phyloP scores from a whole-genome alignment of 2,113 vertebrate genomes.

The Beaufortia kweichowensis region DNA sequence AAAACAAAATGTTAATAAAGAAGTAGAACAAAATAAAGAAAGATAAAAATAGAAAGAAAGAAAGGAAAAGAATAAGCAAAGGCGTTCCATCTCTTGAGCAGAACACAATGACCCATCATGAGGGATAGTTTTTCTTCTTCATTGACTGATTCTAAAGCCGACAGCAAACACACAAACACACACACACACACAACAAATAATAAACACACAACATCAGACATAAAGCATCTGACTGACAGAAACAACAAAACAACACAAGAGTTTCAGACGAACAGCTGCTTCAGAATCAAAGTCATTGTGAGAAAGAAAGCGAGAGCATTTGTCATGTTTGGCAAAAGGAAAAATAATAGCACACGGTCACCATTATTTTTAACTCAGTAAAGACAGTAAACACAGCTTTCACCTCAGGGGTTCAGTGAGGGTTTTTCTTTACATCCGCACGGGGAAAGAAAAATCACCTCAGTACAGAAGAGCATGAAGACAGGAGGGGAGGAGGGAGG shows the following conservation, averaged over 20 bases:
- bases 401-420: constrained; percentile 72
- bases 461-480: constrained; percentile 79
- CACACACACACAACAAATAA: constrained; percentile 51
- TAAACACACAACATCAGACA: constrained; percentile 55
- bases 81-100: constrained; percentile 69
- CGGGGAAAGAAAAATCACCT: constrained; percentile 80
- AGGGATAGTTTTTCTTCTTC: constrained; percentile 63
- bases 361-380: constrained; percentile 79
- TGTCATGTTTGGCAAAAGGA: constrained; percentile 56
- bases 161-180: constrained; percentile 53
- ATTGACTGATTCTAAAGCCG: constrained; percentile 80
- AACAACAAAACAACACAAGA: constrained; percentile 52
- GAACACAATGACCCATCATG: constrained; percentile 53
- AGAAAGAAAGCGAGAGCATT: constrained; percentile 76
- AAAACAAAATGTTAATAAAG: not conserved
- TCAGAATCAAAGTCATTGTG: constrained; percentile 76
- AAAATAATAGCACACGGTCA: constrained; percentile 72
- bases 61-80: constrained; percentile 39
- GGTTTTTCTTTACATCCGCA: constrained; percentile 77
- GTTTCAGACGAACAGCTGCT: constrained; percentile 69
- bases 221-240: constrained; percentile 55
- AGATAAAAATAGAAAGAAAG: constrained; percentile 47
- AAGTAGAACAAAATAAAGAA: not conserved
- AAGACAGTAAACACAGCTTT: constrained; percentile 78
- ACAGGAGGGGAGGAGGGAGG: constrained; percentile 68